A percentile compares a stretch with the other conserved stretches of the same genome.
Conservation (phyloP, 2,113 vertebrate species). For the Saiga tatarica region DNA sequence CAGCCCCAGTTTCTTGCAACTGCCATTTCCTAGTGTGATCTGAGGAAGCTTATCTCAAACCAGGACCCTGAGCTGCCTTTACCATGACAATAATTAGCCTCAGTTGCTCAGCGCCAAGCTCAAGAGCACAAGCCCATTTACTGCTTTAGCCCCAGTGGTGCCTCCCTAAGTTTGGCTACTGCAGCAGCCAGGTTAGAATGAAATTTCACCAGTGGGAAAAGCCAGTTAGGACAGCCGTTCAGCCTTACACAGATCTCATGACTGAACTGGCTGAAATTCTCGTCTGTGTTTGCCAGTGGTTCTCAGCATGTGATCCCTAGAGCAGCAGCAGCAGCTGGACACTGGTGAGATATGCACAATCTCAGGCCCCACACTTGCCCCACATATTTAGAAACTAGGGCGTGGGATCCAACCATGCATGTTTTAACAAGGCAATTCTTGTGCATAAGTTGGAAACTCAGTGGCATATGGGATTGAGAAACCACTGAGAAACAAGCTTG, state of each 20-base stretch:
- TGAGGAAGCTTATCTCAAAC: not conserved
- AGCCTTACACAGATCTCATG: not conserved
- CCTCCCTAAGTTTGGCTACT: not conserved
- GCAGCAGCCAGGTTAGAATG: not conserved
- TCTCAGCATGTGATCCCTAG: not conserved
- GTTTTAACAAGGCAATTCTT: not conserved
- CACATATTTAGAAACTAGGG: not conserved
- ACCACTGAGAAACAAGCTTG: not conserved
- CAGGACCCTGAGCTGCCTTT: not conserved
- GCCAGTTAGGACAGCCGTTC: not conserved
- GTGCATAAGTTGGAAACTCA: not conserved
- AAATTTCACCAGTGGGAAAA: not conserved
- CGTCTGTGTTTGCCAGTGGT: not conserved
- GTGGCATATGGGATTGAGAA: not conserved
- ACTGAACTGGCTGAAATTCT: not conserved
- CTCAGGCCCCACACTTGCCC: not conserved
- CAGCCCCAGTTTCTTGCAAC: not conserved
- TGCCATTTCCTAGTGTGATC: not conserved
- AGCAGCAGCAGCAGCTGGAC: not conserved
- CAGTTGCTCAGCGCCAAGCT: not conserved
- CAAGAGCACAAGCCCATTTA: not conserved
- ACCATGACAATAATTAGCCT: not conserved
- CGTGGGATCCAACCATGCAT: not conserved
- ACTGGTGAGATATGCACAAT: not conserved
- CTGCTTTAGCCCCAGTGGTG: not conserved